A percentile compares a stretch with the other conserved stretches of the same genome.
Evolutionary conservation across 2,888 invertebrate species (phyloP).

Genomic region (Allophyes oxyacanthae): DNA sequence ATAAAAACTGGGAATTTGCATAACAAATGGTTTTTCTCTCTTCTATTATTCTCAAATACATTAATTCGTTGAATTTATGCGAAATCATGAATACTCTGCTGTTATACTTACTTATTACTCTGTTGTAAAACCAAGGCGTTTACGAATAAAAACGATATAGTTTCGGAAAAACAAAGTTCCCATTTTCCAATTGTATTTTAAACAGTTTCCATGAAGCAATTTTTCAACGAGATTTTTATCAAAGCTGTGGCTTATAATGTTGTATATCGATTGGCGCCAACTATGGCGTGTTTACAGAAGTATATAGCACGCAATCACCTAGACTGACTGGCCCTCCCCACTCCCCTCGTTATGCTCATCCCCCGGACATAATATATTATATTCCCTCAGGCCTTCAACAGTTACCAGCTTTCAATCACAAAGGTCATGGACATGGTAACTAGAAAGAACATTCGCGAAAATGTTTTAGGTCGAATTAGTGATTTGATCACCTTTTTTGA

Average conservation of each 20-base stretch:
- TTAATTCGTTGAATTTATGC: too few relatives aligned
- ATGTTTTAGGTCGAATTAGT: constrained; percentile 23
- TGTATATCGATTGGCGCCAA: constrained; percentile 12
- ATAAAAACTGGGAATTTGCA: too few relatives aligned
- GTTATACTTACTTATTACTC: too few relatives aligned
- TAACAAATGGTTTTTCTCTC: too few relatives aligned
- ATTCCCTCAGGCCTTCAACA: constrained; percentile 17
- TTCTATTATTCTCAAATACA: too few relatives aligned
- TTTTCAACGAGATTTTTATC: not conserved
- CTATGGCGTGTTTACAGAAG: constrained; percentile 20
- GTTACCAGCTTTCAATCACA: constrained; percentile 29
- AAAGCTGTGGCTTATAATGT: not conserved
- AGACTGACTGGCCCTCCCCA: constrained; percentile 5
- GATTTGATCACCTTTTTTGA: constrained; percentile 22
- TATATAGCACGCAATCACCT: constrained; percentile 19
- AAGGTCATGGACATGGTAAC: constrained; percentile 24
- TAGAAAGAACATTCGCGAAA: constrained; percentile 13
- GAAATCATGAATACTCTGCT: too few relatives aligned
- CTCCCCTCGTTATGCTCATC: not conserved
- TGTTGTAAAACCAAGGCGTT: too few relatives aligned
- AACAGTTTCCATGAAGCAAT: not conserved
- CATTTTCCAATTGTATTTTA: too few relatives aligned
- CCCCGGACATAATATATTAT: constrained; percentile 20
- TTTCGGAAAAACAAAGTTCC: too few relatives aligned
- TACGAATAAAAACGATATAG: too few relatives aligned